Evolutionary conservation across 2,888 invertebrate genomes (phyloP), one percentile per base, ranked within the genome.

Genomic region (Dryomyza anilis): DNA sequence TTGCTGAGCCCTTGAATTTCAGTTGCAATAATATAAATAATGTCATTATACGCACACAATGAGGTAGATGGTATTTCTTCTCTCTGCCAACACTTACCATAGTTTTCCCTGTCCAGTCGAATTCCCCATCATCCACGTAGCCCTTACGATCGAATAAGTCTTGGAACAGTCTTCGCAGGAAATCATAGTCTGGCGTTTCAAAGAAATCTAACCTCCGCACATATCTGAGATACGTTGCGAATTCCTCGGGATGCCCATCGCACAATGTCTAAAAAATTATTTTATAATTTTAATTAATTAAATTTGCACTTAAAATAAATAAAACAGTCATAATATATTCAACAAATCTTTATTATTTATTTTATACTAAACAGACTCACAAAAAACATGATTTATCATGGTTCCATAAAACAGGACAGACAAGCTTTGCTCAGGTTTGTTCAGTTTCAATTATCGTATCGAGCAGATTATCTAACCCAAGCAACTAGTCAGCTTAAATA

Each of bases 171-270:
- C 94, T 94, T 80, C 96, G 89, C 85, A 98, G 89, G 87, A 98
- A 98, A 85, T 98, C 97, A 87, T 99, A 99, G 87, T 99, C 98
- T 67, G 99, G 99, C 74, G 96, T 96, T 88, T 99, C 99, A 87
- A 98, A 99, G 88, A 99, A 99, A 87, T 99, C 99, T 84, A 99
- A 87, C 83, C 96, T 90, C 76, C 93, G 89, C 69, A 99, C 98
- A 87, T 99, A 99, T 80, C 97, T 92, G 76, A 99, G 88, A 86
- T 99, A 99, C 82, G 95, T 96, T 71, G 97, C 95, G 89, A 99
- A 91, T 86, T 99, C 98, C 84, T 98, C 98, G 79, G 93, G 89
- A 87, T 93, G 92, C 68, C 91, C 91, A 77, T 93, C 92, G 85
- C 93, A 93, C 71, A 93, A 86, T 79, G 89, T 88, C 88, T 88